Evolutionary conservation across 53 echinoderm and acorn worm species (phyloP).

Genomic region (Henricia sp.): DNA sequence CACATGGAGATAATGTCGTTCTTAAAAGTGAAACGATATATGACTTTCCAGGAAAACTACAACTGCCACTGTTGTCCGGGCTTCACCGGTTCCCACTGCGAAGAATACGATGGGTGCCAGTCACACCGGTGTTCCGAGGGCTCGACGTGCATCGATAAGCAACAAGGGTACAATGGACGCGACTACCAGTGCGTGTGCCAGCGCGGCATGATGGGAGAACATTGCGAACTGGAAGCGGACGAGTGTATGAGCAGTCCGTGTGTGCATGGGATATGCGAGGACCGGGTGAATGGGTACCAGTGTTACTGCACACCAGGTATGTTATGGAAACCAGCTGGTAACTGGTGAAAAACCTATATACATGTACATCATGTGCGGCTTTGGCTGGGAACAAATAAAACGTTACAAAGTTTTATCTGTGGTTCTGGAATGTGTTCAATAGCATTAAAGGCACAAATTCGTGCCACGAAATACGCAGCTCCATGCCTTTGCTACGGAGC

Average conservation of each 20-base stretch:
- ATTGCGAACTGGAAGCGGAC: conserved; percentile 87
- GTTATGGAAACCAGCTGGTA: too few relatives aligned
- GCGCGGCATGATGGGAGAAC: conserved; percentile 79
- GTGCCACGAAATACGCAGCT: too few relatives aligned
- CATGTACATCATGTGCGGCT: too few relatives aligned
- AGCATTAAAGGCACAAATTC: too few relatives aligned
- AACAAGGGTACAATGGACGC: conserved; percentile 78
- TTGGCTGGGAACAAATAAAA: too few relatives aligned
- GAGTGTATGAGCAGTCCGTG: conserved; percentile 94
- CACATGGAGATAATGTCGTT: neutral
- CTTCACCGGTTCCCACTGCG: conserved; percentile 80
- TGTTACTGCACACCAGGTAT: conserved; percentile 97
- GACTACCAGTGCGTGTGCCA: conserved; percentile 90
- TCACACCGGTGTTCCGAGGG: conserved; percentile 73
- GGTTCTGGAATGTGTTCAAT: too few relatives aligned
- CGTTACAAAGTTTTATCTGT: too few relatives aligned
- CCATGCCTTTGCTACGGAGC: too few relatives aligned
- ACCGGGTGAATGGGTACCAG: conserved; percentile 84
- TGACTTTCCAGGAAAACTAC: conserved; percentile 68
- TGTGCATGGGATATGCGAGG: conserved; percentile 82
- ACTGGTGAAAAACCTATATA: too few relatives aligned
- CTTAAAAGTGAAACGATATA: neutral
- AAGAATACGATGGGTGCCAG: conserved; percentile 82
- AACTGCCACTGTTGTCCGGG: conserved; percentile 81
- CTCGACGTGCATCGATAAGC: conserved; percentile 83